Percentiles rank a stretch among this genome's conserved stretches.
phyloP scores from a whole-genome alignment of 1,140 invertebrate species.

The Pseudomyrmex sp. region DNA sequence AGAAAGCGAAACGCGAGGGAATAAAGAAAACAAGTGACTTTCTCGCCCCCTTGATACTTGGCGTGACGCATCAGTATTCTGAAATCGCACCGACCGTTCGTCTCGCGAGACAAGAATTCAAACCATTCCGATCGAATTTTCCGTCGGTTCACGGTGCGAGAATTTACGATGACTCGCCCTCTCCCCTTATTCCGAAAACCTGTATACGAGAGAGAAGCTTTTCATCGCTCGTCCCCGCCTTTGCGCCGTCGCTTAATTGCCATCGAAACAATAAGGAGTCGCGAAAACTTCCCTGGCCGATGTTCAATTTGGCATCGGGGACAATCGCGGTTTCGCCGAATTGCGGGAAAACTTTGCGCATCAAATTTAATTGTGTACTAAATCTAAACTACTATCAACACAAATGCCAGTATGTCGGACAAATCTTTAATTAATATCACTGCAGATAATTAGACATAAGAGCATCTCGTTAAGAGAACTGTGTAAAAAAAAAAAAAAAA shows the following conservation, averaged over 20 bases:
- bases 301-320: slow-evolving; percentile 61
- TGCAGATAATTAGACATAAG: no score
- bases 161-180: slow-evolving; percentile 77
- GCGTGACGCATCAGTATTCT: slow-evolving; percentile 81
- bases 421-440: neutral
- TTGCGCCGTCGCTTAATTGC: slow-evolving; percentile 60
- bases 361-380: slow-evolving; percentile 42
- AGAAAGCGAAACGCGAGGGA: slow-evolving; percentile 42
- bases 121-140: slow-evolving; percentile 83
- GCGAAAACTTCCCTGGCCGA: slow-evolving; percentile 62
- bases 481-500: no score
- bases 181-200: slow-evolving; percentile 13
- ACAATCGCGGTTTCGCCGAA: slow-evolving; percentile 24
- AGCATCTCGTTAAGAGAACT: no score
- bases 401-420: neutral
- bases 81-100: slow-evolving; percentile 80
- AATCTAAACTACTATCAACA: neutral
- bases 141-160: slow-evolving; percentile 72
- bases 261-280: slow-evolving; percentile 71
- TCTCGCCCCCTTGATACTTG: slow-evolving; percentile 58
- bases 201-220: slow-evolving; percentile 25
- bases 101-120: slow-evolving; percentile 81
- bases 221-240: neutral
- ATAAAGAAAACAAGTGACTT: slow-evolving; percentile 74
- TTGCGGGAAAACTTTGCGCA: slow-evolving; percentile 22